A percentile compares a stretch with the other conserved stretches of the same genome.
Evolutionary conservation across 2,888 invertebrate species (phyloP).

Genomic region (Drosophila flavopinicola): DNA sequence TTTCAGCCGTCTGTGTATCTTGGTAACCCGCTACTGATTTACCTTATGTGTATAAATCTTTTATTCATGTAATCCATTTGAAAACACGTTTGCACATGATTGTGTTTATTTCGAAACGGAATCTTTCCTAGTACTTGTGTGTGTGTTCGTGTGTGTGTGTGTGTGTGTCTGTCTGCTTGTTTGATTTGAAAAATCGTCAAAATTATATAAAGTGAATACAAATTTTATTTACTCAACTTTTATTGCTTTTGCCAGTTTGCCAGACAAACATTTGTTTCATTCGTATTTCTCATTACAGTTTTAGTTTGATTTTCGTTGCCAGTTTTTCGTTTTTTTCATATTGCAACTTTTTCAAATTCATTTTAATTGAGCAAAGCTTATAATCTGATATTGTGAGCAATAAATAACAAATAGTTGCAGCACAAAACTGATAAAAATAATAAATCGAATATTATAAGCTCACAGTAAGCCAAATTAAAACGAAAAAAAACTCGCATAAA

Average conservation of each 20-base stretch:
- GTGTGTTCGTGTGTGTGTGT: constrained; percentile 1
- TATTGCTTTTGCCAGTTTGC: constrained; percentile 55
- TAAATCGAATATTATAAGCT: constrained; percentile 19
- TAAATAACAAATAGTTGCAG: not conserved
- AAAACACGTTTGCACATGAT: constrained; percentile 81
- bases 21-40: constrained; percentile 79
- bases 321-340: constrained; percentile 5
- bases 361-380: constrained; percentile 8
- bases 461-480: not conserved
- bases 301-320: not conserved
- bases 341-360: not conserved
- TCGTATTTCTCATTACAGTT: constrained; percentile 34
- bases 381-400: not conserved
- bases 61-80: constrained; percentile 80
- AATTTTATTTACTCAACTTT: constrained; percentile 75
- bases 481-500: not conserved
- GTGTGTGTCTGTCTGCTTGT: constrained; percentile 25
- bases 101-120: constrained; percentile 74
- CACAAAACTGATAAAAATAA: not conserved
- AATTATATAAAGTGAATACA: constrained; percentile 80
- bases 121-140: constrained; percentile 45
- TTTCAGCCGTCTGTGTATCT: constrained; percentile 28
- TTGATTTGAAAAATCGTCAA: constrained; percentile 78
- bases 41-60: constrained; percentile 79
- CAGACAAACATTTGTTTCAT: constrained; percentile 57